Percentiles rank a stretch among this genome's conserved stretches.
These are phyloP conservation scores for Saguinus imperator DNA, from an alignment of 2,113 vertebrate species.

Conservation along the genomic window DNA sequence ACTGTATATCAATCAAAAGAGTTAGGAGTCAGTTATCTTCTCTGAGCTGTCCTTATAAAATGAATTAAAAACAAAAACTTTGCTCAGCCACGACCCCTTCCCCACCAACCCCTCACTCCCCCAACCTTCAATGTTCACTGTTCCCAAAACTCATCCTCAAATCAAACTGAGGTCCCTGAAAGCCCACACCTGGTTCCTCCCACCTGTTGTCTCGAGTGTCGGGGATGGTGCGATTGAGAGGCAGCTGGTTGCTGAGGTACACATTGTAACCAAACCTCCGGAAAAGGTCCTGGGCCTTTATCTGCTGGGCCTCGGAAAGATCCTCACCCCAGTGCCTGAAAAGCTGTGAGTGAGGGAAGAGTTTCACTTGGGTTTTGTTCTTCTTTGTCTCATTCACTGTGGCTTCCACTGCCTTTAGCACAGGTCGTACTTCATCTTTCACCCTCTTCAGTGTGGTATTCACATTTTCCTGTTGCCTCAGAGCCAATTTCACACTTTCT, in stretches of 20 bases:
- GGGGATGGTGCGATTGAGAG: slow-evolving; percentile 53
- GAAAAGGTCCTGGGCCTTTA: slow-evolving; percentile 67
- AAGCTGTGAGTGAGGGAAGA: slow-evolving; percentile 57
- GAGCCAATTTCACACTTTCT: not conserved
- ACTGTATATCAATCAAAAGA: not conserved
- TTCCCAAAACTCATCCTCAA: not conserved
- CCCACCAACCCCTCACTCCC: not conserved
- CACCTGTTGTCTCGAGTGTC: slow-evolving; percentile 69
- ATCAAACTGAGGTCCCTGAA: not conserved
- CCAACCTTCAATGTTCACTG: not conserved
- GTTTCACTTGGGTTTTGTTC: not conserved
- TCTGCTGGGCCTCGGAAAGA: slow-evolving; percentile 69
- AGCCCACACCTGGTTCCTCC: not conserved
- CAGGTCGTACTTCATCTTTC: not conserved
- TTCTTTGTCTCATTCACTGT: not conserved
- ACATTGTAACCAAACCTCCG: slow-evolving; percentile 69
- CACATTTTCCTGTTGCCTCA: not conserved
- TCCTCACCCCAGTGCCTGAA: slow-evolving; percentile 66
- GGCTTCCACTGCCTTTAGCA: not conserved
- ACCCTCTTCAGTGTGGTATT: not conserved
- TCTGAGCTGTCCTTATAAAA: not conserved
- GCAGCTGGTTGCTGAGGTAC: slow-evolving; percentile 68
- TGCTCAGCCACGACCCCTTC: not conserved
- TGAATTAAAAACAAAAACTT: not conserved
- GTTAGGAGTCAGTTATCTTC: not conserved